Evolutionary conservation across 2,888 invertebrate species (phyloP), one percentile per base, ranked within the genome.

Genomic region (Erebia ligea): DNA sequence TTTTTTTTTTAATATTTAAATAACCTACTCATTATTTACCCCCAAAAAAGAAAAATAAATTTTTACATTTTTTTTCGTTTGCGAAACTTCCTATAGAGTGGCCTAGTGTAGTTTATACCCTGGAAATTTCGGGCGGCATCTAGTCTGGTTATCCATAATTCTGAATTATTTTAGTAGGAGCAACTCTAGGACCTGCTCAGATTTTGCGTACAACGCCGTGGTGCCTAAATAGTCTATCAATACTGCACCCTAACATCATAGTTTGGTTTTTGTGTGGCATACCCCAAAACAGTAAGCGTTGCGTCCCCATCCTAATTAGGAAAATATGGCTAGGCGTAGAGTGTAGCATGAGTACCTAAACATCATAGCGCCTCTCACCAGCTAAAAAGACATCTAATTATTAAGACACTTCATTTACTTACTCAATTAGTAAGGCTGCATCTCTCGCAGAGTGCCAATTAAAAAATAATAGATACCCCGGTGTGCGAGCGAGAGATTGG

Each of bases 341-440:
- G 67, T 66, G 71, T 57, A 50, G 57, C 73, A 69, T 73, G 68
- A 74, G 75, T 73, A 73, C 77, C 74, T 74, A 76, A 75, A 73
- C 76, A 78, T 78, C 75, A 78, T 76, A 78, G 73, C 78, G 76
- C 77, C 80, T 81, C 80, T 76, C 82, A 78, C 84, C 80, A 80
- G 81, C 78, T 84, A 86, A 90, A 90, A 88, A 88, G 87, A 86
- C 87, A 86, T 87, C 86, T 87, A 90, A 90, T 91, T 91, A 90
- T 90, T 90, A 87, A 89, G 87, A 88, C 87, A 90, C 90, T 91
- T 90, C 86, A 90, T 91, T 90, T 91, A 90, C 86, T 91, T 89
- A 89, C 85, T 90, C 90, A 92, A 92, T 91, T 90, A 91, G 87
- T 83, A 88, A 87, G 86, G 85, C 86, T 86, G 86, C 85, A 84